Conservation (phyloP, 2,888 invertebrate genomes). For the Drosophila rubida region DNA sequence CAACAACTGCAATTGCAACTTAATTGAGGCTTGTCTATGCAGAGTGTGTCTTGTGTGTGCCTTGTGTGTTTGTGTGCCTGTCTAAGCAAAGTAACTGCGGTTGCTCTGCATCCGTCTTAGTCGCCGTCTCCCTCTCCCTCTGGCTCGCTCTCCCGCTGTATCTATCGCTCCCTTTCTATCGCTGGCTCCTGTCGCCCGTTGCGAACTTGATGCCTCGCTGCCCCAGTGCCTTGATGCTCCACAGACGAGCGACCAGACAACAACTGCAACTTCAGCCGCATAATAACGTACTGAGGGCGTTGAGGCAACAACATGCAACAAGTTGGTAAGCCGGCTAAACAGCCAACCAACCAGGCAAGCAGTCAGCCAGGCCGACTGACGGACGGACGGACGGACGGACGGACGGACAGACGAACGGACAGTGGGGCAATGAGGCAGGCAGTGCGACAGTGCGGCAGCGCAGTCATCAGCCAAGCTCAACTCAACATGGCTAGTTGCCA, state of each 20-base stretch:
- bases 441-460: slow-evolving; percentile 30
- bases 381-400: not conserved
- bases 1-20: slow-evolving; percentile 75
- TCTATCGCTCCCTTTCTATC: slow-evolving; percentile 4
- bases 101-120: slow-evolving; percentile 59
- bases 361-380: slow-evolving; percentile 25
- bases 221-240: slow-evolving; percentile 83
- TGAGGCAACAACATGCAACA: slow-evolving; percentile 71
- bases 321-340: slow-evolving; percentile 34
- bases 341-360: slow-evolving; percentile 22
- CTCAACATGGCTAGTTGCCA: slow-evolving; percentile 24
- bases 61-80: slow-evolving; percentile 16
- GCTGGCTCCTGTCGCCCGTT: slow-evolving; percentile 64
- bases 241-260: slow-evolving; percentile 74
- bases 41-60: slow-evolving; percentile 15
- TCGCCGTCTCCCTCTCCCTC: slow-evolving; percentile 1
- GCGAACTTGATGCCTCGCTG: slow-evolving; percentile 83
- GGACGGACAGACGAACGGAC: no score
- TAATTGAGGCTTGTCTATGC: slow-evolving; percentile 80
- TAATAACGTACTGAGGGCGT: slow-evolving; percentile 79
- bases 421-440: slow-evolving; percentile 11
- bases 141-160: not conserved
- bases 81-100: slow-evolving; percentile 69
- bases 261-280: slow-evolving; percentile 51
- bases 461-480: slow-evolving; percentile 52